phyloP scores from a whole-genome alignment of 2,888 invertebrate species.

The Julus scandinavius region DNA sequence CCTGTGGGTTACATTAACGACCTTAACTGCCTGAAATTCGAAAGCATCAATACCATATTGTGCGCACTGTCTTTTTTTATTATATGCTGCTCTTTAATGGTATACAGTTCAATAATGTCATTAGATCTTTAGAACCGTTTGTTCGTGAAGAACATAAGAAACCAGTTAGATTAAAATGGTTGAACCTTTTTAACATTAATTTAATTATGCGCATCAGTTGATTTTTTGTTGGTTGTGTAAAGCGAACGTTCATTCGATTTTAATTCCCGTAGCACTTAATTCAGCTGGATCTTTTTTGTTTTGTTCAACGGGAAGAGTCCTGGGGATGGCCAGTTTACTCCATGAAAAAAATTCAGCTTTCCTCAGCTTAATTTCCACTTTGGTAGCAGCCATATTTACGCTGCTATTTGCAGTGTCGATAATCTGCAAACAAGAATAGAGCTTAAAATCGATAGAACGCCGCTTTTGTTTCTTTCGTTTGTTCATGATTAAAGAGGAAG shows the following conservation, averaged over 20 bases:
- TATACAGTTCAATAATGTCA: too few species aligned
- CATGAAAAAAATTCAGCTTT: conserved; percentile 88
- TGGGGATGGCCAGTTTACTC: conserved; percentile 74
- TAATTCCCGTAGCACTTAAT: conserved; percentile 4
- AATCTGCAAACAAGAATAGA: conserved; percentile 71
- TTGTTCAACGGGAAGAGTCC: not conserved
- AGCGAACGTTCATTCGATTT: not conserved
- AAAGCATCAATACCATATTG: too few species aligned
- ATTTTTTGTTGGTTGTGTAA: not conserved
- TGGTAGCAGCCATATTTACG: conserved; percentile 84
- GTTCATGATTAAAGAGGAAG: not conserved
- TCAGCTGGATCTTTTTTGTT: not conserved
- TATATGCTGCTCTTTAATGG: too few species aligned
- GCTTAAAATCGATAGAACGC: not conserved
- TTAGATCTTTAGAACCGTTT: too few species aligned
- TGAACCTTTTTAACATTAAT: not conserved
- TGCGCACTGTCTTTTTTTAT: too few species aligned
- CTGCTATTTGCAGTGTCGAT: conserved; percentile 77
- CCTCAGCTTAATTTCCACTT: conserved; percentile 90
- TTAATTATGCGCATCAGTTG: not conserved
- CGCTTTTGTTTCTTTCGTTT: not conserved
- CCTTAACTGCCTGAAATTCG: too few species aligned
- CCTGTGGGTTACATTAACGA: too few species aligned
- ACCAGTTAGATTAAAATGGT: too few species aligned
- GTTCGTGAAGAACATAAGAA: too few species aligned